Conservation (phyloP, 2,888 invertebrate species). For the Phragmatobia fuliginosa region DNA sequence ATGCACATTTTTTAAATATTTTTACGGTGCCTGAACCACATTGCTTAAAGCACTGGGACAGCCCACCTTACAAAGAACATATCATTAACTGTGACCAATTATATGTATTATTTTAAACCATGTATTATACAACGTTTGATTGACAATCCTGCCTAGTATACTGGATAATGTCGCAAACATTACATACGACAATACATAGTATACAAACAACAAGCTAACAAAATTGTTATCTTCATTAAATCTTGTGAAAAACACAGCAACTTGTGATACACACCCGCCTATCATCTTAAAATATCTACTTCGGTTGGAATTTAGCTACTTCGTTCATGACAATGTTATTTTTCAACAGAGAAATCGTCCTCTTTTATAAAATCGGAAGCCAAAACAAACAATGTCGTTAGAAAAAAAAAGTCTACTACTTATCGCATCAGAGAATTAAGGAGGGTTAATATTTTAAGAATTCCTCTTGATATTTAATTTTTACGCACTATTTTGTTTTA, state of each 20-base stretch:
- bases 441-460: slow-evolving; percentile 41
- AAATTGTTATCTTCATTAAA: slow-evolving; percentile 38
- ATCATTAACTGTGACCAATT: not conserved
- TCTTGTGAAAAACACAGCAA: slow-evolving; percentile 37
- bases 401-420: slow-evolving; percentile 47
- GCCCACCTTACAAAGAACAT: not conserved
- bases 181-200: slow-evolving; percentile 19
- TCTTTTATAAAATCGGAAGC: slow-evolving; percentile 38
- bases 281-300: slow-evolving; percentile 41
- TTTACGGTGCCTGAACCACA: no score
- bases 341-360: slow-evolving; percentile 33
- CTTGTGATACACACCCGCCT: slow-evolving; percentile 32
- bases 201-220: slow-evolving; percentile 47
- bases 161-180: slow-evolving; percentile 19
- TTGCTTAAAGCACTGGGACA: no score
- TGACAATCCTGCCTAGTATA: not conserved
- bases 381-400: slow-evolving; percentile 45
- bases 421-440: slow-evolving; percentile 44
- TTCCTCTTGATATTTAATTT: slow-evolving; percentile 28
- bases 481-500: no score
- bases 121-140: not conserved
- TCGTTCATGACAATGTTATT: slow-evolving; percentile 38
- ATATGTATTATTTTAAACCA: no score
- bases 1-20: no score
- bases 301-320: slow-evolving; percentile 28